phyloP scores from a whole-genome alignment of 2,797 vertebrate species.

The Coluber constrictor region DNA sequence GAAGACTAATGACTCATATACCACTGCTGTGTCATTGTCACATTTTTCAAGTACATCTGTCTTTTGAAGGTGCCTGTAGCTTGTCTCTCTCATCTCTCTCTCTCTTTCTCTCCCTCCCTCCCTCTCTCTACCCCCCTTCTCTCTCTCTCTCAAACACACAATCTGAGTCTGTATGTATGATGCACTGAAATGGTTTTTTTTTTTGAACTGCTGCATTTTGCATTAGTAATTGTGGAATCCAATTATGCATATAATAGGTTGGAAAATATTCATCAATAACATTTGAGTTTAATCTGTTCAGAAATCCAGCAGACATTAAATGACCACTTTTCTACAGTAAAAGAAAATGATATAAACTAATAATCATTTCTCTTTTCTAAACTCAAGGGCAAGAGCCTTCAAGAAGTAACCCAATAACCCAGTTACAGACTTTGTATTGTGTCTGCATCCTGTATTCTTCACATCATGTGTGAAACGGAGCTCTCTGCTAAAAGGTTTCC shows the following conservation, averaged over 20 bases:
- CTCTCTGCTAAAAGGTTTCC: background rate
- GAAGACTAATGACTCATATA: conserved; percentile 54
- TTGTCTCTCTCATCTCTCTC: background rate
- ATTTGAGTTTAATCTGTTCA: conserved; percentile 17
- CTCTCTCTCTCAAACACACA: too few species aligned
- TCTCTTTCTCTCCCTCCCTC: background rate
- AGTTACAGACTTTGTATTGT: background rate
- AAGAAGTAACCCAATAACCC: background rate
- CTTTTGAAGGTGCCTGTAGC: conserved; percentile 34
- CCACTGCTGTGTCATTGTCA: conserved; percentile 36
- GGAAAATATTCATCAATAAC: background rate
- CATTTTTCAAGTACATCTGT: conserved; percentile 47
- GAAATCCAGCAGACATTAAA: background rate
- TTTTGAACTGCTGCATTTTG: conserved; percentile 22
- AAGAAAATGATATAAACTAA: conserved; percentile 2
- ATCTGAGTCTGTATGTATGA: background rate
- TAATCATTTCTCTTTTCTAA: background rate
- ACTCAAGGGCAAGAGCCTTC: background rate
- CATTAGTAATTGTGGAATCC: conserved; percentile 19
- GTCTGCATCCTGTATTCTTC: background rate
- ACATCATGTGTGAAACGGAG: background rate
- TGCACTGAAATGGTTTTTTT: background rate
- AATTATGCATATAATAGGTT: background rate
- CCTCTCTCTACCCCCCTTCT: too few species aligned
- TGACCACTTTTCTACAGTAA: background rate